A percentile compares a stretch with the other conserved stretches of the same genome.
Conservation (phyloP, 2,113 vertebrate species). For the Ptyas mucosa region DNA sequence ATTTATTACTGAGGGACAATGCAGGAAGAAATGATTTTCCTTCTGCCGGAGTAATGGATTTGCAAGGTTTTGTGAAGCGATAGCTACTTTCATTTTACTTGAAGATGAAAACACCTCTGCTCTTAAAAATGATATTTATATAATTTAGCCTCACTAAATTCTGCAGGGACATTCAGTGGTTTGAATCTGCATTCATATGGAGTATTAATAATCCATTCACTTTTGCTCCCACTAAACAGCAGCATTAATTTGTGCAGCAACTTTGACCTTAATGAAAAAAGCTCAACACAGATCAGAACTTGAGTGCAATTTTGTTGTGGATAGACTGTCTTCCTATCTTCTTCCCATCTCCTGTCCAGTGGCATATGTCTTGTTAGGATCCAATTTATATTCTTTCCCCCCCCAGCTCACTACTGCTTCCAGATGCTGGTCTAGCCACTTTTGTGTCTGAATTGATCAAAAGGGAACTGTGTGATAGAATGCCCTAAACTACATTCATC, state of each 20-base stretch:
- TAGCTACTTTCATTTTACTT: not conserved
- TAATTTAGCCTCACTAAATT: not conserved
- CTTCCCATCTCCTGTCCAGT: not conserved
- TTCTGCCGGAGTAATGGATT: not conserved
- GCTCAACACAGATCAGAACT: not conserved
- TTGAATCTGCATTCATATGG: not conserved
- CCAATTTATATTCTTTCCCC: not conserved
- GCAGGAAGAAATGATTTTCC: not conserved
- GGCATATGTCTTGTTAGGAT: not conserved
- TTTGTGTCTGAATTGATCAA: not conserved
- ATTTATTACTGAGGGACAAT: not conserved
- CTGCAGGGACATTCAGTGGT: not conserved
- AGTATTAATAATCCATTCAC: not conserved
- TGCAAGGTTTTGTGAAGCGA: not conserved
- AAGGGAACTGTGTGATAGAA: not conserved
- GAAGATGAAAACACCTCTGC: not conserved
- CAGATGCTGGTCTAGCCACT: not conserved
- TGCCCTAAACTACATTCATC: not conserved
- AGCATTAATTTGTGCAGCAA: not conserved
- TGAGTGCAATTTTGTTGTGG: not conserved
- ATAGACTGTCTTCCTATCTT: not conserved
- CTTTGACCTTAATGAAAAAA: not conserved
- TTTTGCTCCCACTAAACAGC: not conserved
- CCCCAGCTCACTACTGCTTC: not conserved
- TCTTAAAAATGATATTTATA: not conserved